Base-by-base conservation (phyloP, 2,888 invertebrate species). In the Scaptomyza caliginosa region DNA sequence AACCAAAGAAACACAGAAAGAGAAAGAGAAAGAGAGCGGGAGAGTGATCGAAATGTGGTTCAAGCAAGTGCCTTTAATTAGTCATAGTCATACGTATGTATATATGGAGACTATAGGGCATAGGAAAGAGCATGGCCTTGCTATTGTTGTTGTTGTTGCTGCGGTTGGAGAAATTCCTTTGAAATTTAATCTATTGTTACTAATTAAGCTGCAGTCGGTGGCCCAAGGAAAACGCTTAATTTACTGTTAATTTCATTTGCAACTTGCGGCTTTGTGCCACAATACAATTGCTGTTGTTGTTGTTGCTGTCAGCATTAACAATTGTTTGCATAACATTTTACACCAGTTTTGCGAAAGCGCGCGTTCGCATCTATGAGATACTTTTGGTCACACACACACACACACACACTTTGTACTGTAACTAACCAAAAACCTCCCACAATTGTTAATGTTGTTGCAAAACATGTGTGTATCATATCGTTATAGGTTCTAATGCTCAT, bases 171-270 rank as follows among this genome's bases (percentile, higher is more conserved):
- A 80, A 68, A 77, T 84, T 82, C 74, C 82, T 83, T 77, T 84
- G 86, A 86, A 84, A 84, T 81, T 81, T 84, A 84, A 86, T 84
- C 83, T 79, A 79, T 84, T 86, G 86, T 86, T 73, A 84, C 86
- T 86, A 84, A 84, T 84, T 86, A 84, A 86, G 75, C 78, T 56
- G 62, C 46, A 52, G 62, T 42, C 64, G 54, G 36, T 48, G 65
- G 50, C 50, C 48, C 60, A 76, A 55, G 78, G 69, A 70, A 80
- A 79, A 71, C 69, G 70, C 77, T 84, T 81, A 77, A 86, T 84
- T 84, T 86, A 77, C 85, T 75, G 82, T 86, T 84, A 55, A 84
- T 86, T 77, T 74, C 17, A n/a, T 16, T 78, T 69, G 72, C 67
- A 64, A 72, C 67, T 71, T 86, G 86, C 68, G 83, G 74, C 76